Base-by-base conservation (phyloP, 2,797 vertebrate species). In the Eurystomus glaucurus region DNA sequence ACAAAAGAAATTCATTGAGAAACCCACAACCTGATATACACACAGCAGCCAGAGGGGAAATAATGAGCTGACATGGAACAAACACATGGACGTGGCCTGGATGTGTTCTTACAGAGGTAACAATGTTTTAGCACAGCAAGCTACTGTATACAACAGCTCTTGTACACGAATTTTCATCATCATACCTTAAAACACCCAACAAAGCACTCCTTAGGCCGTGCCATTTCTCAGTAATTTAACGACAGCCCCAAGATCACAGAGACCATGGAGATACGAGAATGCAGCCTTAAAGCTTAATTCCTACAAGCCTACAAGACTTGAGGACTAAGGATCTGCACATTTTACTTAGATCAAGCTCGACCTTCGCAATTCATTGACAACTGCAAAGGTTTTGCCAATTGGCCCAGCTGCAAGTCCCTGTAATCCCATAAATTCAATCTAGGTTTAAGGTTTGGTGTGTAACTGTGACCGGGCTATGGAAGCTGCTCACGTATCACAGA, bases 401-500 rank as follows among this genome's bases (percentile, higher is more conserved):
- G 37, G 16, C 41, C 60, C 79, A 78, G 68, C 41, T 29, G 58
- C 1, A 50, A 31, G 9, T 28, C 6, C 18, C 11, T 13, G 4
- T 7, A 4, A 8, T 1, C 6, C 52, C 17, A 9, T 3, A 28
- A 2, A 29, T 10, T 4, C 23, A n/a, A 22, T 1, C 17, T 0
- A 4, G 20, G 21, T 20, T 21, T 6, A 28, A 16, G 11, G 21
- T 20, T 22, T 43, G 39, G 52, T 60, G 4, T 98, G 98, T 98
- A 60, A 88, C 98, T 97, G 97, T 87, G 96, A 97, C 80, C 74
- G 96, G 98, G 98, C 98, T 98, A 91, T 90, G 97, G 97, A 50
- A 46, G 96, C 97, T 97, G 97, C 93, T 93, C 66, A 94, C 2
- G 0, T 50, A 35, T 95, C 89, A 93, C 96, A 97, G 95, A 20